Percentiles rank a stretch among this genome's conserved stretches.
Conservation (phyloP, 2,113 vertebrate species). For the Rhinopithecus roxellana region DNA sequence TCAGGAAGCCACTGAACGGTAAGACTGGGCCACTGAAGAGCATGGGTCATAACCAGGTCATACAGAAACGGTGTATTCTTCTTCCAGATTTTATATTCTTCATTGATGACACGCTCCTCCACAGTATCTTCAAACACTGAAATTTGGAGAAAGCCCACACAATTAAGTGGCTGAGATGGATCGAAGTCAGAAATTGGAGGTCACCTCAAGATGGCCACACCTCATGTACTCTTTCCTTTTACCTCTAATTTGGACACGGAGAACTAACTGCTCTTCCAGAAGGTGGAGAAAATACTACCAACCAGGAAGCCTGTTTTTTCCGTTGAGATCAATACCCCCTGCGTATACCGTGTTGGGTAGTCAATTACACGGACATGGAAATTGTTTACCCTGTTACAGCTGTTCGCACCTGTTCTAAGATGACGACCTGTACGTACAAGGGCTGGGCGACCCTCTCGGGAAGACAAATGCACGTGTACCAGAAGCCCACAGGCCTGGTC, state of each 20-base stretch:
- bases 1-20: slow-evolving; percentile 96
- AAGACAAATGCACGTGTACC: slow-evolving; percentile 43
- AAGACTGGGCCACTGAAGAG: slow-evolving; percentile 95
- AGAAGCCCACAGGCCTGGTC: not conserved
- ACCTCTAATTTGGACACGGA: not conserved
- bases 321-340: not conserved
- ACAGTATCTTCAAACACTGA: slow-evolving; percentile 94
- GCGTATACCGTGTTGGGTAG: not conserved
- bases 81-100: slow-evolving; percentile 98
- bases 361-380: not conserved
- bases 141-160: slow-evolving; percentile 44
- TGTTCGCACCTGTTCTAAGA: slow-evolving; percentile 67
- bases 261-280: slow-evolving; percentile 24
- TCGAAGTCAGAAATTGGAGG: slow-evolving; percentile 36
- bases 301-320: slow-evolving; percentile 32
- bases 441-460: not conserved
- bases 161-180: slow-evolving; percentile 5
- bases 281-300: not conserved
- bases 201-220: slow-evolving; percentile 74
- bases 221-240: slow-evolving; percentile 42
- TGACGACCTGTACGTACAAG: not conserved
- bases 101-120: slow-evolving; percentile 94
- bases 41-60: slow-evolving; percentile 95
- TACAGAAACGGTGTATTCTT: slow-evolving; percentile 96
- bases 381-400: not conserved